These are phyloP conservation scores for Platysteira castanea DNA, from an alignment of 2,113 vertebrate genomes.

Conservation along the genomic window DNA sequence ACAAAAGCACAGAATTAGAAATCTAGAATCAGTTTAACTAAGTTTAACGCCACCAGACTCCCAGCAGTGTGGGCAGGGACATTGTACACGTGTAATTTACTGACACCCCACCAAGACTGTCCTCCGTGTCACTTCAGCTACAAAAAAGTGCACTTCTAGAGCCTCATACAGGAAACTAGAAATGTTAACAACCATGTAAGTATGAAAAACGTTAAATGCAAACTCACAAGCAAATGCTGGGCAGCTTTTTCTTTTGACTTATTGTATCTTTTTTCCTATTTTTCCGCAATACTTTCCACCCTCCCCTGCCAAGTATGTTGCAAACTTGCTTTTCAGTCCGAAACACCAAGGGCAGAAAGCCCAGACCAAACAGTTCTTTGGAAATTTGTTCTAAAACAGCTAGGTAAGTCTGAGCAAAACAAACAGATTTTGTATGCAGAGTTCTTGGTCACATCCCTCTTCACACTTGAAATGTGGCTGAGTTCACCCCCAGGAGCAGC, in stretches of 20 bases:
- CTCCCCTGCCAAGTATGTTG: conserved; percentile 56
- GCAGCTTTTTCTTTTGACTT: neutral
- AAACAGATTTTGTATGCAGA: neutral
- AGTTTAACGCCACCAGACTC: neutral
- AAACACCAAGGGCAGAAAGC: neutral
- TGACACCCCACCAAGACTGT: rapidly evolving
- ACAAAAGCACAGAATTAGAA: rapidly evolving
- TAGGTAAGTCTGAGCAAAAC: neutral
- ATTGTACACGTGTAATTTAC: rapidly evolving
- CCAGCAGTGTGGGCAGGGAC: neutral
- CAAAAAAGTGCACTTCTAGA: neutral
- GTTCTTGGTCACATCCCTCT: neutral
- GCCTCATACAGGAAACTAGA: neutral
- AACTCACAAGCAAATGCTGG: neutral
- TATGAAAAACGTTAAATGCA: neutral
- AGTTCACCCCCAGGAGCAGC: neutral
- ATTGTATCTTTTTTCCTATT: neutral
- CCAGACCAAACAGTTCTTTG: neutral
- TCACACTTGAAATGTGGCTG: neutral
- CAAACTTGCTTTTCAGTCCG: neutral
- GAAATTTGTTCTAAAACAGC: neutral
- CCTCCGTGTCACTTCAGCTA: neutral
- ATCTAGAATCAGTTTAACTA: neutral
- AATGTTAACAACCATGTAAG: neutral
- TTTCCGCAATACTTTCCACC: conserved; percentile 20